A percentile compares a stretch with the other conserved stretches of the same genome.
Conservation (phyloP, 2,888 invertebrate genomes). For the Petrolisthes cinctipes region DNA sequence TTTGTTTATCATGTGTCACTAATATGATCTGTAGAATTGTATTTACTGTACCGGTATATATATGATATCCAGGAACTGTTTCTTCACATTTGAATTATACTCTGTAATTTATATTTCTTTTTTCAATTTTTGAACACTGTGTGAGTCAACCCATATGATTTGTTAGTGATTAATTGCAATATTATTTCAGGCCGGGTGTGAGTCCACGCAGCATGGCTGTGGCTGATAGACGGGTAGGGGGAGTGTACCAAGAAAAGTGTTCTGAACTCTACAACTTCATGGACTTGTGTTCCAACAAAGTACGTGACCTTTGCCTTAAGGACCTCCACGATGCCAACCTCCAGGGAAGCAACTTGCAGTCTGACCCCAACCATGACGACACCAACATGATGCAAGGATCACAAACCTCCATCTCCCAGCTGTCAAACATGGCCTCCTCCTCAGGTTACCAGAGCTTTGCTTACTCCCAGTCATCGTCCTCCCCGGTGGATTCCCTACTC, state of each 20-base stretch:
- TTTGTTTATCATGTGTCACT: too few species aligned
- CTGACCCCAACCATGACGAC: conserved; percentile 18
- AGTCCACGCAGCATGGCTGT: conserved; percentile 35
- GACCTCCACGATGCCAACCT: not conserved
- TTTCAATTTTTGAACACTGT: too few species aligned
- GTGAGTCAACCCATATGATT: too few species aligned
- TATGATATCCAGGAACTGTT: too few species aligned
- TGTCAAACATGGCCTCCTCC: conserved; percentile 82
- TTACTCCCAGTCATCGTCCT: conserved; percentile 87
- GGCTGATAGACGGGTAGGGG: conserved; percentile 3
- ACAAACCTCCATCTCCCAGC: conserved; percentile 83
- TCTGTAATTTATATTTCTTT: too few species aligned
- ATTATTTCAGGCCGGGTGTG: not conserved
- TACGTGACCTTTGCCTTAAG: conserved; percentile 27
- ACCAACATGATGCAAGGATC: conserved; percentile 70
- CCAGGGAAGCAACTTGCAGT: not conserved
- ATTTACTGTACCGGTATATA: too few species aligned
- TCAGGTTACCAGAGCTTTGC: conserved; percentile 91
- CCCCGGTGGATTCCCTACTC: conserved; percentile 77
- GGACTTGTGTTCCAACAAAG: conserved; percentile 41
- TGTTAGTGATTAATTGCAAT: too few species aligned
- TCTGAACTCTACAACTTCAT: conserved; percentile 42
- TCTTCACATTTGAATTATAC: too few species aligned
- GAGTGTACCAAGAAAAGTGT: conserved; percentile 34
- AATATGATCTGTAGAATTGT: too few species aligned